Conservation (phyloP, 2,113 vertebrate species). For the Hydropotes inermis region DNA sequence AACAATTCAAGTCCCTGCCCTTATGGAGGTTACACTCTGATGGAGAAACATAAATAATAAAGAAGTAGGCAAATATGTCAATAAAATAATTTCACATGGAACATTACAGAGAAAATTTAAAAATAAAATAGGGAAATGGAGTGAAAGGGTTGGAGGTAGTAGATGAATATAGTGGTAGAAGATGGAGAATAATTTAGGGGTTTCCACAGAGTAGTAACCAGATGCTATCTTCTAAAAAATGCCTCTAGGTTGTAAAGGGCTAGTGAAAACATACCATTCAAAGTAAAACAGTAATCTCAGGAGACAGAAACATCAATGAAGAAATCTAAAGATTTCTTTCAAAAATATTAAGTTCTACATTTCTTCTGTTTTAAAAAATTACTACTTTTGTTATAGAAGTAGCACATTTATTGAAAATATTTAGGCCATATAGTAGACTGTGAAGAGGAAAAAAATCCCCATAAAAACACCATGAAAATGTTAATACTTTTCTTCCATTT, state of each 20-base stretch:
- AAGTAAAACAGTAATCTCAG: neutral
- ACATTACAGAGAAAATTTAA: neutral
- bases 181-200: neutral
- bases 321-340: neutral
- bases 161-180: neutral
- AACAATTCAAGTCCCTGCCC: neutral
- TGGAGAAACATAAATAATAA: neutral
- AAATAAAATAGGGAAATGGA: neutral
- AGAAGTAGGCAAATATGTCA: neutral
- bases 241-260: neutral
- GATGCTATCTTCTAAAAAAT: neutral
- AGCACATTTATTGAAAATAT: neutral
- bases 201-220: neutral
- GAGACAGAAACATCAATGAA: neutral
- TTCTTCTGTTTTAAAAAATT: neutral
- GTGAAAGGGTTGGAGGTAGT: neutral
- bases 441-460: neutral
- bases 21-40: neutral
- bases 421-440: neutral
- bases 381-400: neutral
- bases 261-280: neutral
- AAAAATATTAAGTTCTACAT: neutral
- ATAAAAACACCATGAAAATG: neutral
- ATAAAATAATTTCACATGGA: neutral
- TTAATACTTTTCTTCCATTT: neutral